Evolutionary conservation across 2,113 vertebrate genomes (phyloP).

Genomic region (Bothrops jararaca): DNA sequence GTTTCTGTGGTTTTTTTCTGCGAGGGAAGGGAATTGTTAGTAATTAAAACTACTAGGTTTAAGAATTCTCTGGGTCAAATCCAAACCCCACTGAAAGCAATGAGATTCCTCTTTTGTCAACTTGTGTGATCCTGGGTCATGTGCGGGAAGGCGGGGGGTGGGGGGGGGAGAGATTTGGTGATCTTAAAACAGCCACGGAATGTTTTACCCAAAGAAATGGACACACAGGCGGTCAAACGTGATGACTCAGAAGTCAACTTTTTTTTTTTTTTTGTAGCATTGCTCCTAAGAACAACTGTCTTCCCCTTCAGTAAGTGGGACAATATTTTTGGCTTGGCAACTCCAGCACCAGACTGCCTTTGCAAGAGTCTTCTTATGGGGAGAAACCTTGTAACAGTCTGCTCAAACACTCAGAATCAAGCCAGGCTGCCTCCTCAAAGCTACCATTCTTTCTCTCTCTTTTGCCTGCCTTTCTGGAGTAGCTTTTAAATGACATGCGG

Average conservation of each 20-base stretch:
- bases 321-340: conserved; percentile 37
- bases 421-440: not conserved
- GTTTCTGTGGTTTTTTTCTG: conserved; percentile 7
- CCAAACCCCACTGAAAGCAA: not conserved
- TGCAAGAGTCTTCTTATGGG: conserved; percentile 40
- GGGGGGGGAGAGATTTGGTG: not conserved
- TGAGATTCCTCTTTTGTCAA: not conserved
- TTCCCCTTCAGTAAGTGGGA: conserved; percentile 34
- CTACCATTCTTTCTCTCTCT: conserved; percentile 20
- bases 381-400: conserved; percentile 37
- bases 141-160: too few species aligned
- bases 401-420: conserved; percentile 11
- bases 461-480: conserved; percentile 26
- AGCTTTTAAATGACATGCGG: conserved; percentile 6
- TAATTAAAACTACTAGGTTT: conserved; percentile 11
- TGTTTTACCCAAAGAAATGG: conserved; percentile 20
- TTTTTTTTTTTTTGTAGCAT: conserved; percentile 32
- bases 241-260: conserved; percentile 55
- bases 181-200: not conserved
- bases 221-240: conserved; percentile 36
- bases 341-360: conserved; percentile 37
- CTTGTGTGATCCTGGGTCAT: not conserved
- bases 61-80: not conserved
- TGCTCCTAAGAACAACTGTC: conserved; percentile 41
- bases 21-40: conserved; percentile 3